Percentiles rank a stretch among this genome's conserved stretches.
Evolutionary conservation across 2,797 vertebrate species (phyloP).

Genomic region (Micrastur ruficollis): DNA sequence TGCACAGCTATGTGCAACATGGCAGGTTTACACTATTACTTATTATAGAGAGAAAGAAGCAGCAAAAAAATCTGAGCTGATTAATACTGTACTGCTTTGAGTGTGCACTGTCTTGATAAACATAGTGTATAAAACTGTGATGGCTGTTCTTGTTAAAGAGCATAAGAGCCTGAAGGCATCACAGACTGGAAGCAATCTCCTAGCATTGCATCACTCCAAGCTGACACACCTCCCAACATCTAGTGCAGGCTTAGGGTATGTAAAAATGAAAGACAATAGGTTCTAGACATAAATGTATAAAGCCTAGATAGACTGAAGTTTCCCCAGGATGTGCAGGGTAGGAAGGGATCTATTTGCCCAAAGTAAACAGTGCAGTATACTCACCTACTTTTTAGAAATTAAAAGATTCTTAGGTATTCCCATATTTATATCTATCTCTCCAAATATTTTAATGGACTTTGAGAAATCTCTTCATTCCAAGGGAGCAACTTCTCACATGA

Average conservation of each 20-base stretch:
- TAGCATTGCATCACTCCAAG: no score
- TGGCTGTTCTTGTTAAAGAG: neutral
- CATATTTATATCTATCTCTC: neutral
- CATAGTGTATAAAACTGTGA: neutral
- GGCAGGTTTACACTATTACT: neutral
- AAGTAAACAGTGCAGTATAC: neutral
- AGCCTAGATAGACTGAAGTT: neutral
- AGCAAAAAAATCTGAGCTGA: neutral
- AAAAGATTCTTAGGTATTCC: neutral
- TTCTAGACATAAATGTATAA: neutral
- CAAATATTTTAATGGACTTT: neutral
- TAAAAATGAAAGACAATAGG: neutral
- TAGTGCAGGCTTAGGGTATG: neutral
- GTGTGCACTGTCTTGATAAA: neutral
- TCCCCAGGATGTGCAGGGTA: neutral
- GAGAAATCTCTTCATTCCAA: neutral
- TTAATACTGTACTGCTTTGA: neutral
- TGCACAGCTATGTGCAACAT: neutral
- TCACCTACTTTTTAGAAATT: neutral
- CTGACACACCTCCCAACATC: neutral
- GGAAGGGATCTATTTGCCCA: neutral
- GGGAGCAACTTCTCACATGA: neutral
- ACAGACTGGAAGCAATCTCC: neutral
- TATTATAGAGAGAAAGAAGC: neutral
- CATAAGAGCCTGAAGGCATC: neutral